phyloP scores from a whole-genome alignment of 2,888 invertebrate species.

The Heliothis peltigera region DNA sequence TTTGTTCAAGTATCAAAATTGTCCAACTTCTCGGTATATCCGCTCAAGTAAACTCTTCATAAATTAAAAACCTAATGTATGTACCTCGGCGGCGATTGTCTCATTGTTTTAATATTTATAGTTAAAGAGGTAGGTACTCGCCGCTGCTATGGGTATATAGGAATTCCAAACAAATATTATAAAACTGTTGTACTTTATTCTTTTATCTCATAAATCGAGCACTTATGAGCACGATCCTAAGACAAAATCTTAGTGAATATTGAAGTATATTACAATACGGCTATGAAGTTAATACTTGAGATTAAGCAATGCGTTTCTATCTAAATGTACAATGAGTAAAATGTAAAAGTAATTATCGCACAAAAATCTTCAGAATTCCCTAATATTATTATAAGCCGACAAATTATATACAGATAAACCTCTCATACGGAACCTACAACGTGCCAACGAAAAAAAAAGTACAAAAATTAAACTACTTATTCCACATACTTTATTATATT shows the following conservation, averaged over 20 bases:
- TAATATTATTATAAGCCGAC: constrained; percentile 35
- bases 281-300: constrained; percentile 39
- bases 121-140: no score
- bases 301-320: constrained; percentile 42
- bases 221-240: constrained; percentile 48
- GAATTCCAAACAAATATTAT: background rate
- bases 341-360: constrained; percentile 39
- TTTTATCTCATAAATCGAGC: constrained; percentile 19
- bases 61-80: no score
- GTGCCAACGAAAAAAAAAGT: constrained; percentile 42
- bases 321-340: constrained; percentile 49
- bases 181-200: constrained; percentile 40
- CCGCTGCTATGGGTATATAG: background rate
- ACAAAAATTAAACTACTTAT: constrained; percentile 54
- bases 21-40: no score
- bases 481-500: constrained; percentile 34
- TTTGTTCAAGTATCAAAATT: background rate
- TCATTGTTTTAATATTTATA: background rate
- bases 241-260: constrained; percentile 37
- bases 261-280: constrained; percentile 39
- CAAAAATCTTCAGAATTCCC: constrained; percentile 31
- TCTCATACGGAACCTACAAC: constrained; percentile 38
- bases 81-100: background rate
- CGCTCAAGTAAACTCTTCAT: no score
- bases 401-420: constrained; percentile 60